phyloP scores from a whole-genome alignment of 2,888 invertebrate genomes.

The Caenorhabditis sp. region DNA sequence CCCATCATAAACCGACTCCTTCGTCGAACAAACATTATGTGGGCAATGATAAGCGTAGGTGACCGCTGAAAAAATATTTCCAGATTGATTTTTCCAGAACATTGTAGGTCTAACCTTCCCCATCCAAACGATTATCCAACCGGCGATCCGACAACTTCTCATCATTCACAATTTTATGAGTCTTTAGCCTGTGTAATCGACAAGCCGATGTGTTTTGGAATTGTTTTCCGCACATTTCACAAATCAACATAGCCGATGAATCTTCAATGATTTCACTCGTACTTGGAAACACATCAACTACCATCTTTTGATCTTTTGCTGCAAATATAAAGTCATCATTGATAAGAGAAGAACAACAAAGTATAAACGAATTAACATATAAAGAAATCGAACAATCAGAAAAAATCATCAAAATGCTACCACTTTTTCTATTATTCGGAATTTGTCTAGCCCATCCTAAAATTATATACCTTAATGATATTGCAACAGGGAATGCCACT shows the following conservation, averaged over 20 bases:
- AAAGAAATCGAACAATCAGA: neutral
- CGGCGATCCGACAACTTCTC: slow-evolving; percentile 12
- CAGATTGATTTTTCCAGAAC: neutral
- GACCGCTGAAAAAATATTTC: slow-evolving; percentile 11
- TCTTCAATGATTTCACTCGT: slow-evolving; percentile 19
- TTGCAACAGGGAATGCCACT: neutral
- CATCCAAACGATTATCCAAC: slow-evolving; percentile 5
- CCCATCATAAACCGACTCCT: slow-evolving; percentile 22
- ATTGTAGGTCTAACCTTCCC: neutral
- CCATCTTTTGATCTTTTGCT: too few species aligned
- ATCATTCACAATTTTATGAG: slow-evolving; percentile 8
- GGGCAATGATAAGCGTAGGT: slow-evolving; percentile 31
- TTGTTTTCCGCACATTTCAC: slow-evolving; percentile 12
- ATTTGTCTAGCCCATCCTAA: slow-evolving; percentile 2
- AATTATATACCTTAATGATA: slow-evolving; percentile 5
- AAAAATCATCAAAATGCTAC: too few species aligned
- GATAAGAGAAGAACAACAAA: neutral
- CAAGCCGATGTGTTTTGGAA: slow-evolving; percentile 28
- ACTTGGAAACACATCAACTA: slow-evolving; percentile 14
- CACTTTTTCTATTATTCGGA: neutral
- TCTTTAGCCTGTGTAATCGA: slow-evolving; percentile 35
- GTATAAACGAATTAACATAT: neutral
- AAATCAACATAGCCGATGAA: neutral
- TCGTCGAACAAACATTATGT: slow-evolving; percentile 7
- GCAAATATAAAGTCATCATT: neutral